Evolutionary conservation across 2,888 invertebrate genomes (phyloP).

Genomic region (Xestoiulus laeticollis): DNA sequence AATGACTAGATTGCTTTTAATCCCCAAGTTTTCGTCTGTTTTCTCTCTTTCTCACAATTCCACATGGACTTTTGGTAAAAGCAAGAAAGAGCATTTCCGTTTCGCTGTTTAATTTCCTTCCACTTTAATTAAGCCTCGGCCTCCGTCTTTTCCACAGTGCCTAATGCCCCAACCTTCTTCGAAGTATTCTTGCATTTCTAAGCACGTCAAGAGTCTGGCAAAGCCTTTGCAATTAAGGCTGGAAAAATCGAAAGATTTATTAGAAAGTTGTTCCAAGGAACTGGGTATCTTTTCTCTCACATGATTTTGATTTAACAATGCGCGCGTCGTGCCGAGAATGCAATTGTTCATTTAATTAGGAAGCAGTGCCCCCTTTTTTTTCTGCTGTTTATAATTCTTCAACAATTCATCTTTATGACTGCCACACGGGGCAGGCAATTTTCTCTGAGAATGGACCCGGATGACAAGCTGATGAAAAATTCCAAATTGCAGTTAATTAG

Average conservation of each 20-base stretch:
- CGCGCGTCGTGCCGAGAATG: slow-evolving; percentile 26
- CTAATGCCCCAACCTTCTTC: background rate
- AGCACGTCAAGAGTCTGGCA: background rate
- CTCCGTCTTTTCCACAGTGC: background rate
- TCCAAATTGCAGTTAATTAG: slow-evolving; percentile 26
- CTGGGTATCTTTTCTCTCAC: background rate
- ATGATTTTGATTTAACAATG: slow-evolving; percentile 12
- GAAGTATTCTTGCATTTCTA: background rate
- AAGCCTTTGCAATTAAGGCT: background rate
- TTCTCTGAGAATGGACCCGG: background rate
- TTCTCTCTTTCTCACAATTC: background rate
- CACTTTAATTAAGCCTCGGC: background rate
- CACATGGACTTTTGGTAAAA: background rate
- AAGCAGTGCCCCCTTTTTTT: slow-evolving; percentile 3
- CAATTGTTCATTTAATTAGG: slow-evolving; percentile 20
- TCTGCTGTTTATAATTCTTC: slow-evolving; percentile 19
- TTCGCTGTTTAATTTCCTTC: background rate
- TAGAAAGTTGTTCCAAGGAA: slow-evolving; percentile 4
- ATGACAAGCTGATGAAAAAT: slow-evolving; percentile 11
- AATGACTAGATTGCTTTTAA: background rate
- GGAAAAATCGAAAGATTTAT: slow-evolving; percentile 26
- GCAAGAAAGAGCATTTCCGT: background rate
- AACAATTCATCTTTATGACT: slow-evolving; percentile 26
- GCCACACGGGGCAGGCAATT: background rate
- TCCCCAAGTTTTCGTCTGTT: background rate